These are phyloP conservation scores for Leucoraja erinaceus DNA, from an alignment of 2,113 vertebrate species.

Conservation along the genomic window DNA sequence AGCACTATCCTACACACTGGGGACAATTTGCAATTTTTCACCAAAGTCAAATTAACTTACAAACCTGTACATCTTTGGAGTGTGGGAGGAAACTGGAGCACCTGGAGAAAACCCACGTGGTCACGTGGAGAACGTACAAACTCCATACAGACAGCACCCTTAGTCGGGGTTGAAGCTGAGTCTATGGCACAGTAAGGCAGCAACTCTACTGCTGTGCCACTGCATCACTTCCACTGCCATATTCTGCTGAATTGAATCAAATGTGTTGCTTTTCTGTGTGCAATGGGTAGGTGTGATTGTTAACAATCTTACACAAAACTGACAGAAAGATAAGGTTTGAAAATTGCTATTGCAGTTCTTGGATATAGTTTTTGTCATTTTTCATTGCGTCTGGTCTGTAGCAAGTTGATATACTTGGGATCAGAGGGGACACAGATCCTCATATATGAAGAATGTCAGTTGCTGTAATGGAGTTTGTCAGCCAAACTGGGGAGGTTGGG, in stretches of 20 bases:
- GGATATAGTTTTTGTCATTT: not conserved
- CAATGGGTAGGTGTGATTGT: not conserved
- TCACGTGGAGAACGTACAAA: too few species aligned
- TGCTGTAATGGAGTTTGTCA: not conserved
- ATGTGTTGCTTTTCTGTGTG: not conserved
- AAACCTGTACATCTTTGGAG: too few species aligned
- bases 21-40: too few species aligned
- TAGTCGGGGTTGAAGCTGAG: too few species aligned
- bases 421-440: not conserved
- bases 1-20: too few species aligned
- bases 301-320: not conserved
- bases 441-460: not conserved
- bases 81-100: too few species aligned
- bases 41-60: too few species aligned
- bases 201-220: too few species aligned
- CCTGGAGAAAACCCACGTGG: too few species aligned
- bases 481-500: not conserved
- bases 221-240: too few species aligned
- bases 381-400: not conserved
- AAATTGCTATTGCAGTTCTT: not conserved
- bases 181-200: too few species aligned
- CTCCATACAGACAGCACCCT: too few species aligned
- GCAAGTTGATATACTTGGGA: not conserved
- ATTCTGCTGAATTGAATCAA: not conserved
- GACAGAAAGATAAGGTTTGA: not conserved